Base-by-base conservation (phyloP, 2,113 vertebrate species). In the Tupaia tana region DNA sequence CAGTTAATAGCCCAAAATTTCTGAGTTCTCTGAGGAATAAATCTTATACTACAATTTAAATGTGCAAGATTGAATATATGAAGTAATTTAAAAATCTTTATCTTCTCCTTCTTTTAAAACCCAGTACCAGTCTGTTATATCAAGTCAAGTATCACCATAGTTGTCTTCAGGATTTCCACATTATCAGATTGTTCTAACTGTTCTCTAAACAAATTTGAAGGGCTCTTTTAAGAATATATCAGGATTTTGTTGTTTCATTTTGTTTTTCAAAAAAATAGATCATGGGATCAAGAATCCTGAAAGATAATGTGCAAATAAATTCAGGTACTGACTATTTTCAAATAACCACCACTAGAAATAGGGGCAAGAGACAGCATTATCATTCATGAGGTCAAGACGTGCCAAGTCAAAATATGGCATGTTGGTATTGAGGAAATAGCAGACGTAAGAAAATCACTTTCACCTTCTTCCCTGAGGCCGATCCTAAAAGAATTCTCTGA, bases 251-350 rank as follows among this genome's bases (percentile, higher is more conserved):
- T 70, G 61, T 79, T 61, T 89, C 43, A 24, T 69, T 66, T 54
- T 14, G 52, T 59, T 34, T 92, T 61, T 69, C 16, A 82, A 31
- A 14, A 79, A 73, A 85, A 29, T 13, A 70, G 63, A 12, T 89
- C 81, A 64, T 11, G 16, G 78, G 75, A 70, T 56, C 95, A 82
- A 15, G 16, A 69, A 89, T 91, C 58, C 75, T 86, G 77, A 96
- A 95, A 54, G 11, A 92, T 91, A 91, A 91, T 82, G 34, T 89
- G 91, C 78, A 34, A 4, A 1, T 19, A 34, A 4, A 1, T 19
- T 11, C n/a, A 34, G n/a, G 82, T 85, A 78, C n/a, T 82, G n/a
- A 95, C 25, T 90, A 19, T 9, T 66, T 94, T n/a, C 15, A 18
- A 69, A 58, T 59, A 18, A 7, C 34, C 54, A 52, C 29, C 64